Evolutionary conservation across 2,113 vertebrate species (phyloP), one percentile per base, ranked within the genome.

Genomic region (Girardinichthys multiradiatus): DNA sequence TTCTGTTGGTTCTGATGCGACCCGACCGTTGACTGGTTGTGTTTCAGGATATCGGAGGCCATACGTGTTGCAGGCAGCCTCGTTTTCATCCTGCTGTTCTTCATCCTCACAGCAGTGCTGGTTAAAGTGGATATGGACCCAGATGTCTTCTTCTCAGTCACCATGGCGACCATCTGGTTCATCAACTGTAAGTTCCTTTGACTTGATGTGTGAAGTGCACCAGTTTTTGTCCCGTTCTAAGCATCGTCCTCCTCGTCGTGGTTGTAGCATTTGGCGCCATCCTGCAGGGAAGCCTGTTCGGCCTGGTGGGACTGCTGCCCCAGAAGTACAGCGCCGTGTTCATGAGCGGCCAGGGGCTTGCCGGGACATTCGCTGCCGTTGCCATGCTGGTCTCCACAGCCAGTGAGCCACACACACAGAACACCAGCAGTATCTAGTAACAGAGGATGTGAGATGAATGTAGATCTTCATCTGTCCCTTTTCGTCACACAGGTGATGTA

Each of bases 141-240:
- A 0, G 92, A 90, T 10, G 42, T 26, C 51, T 97, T 97, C 87
- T 97, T 97, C 77, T 94, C 94, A 0, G 54, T 97, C 89, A 97
- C 95, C 82, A 95, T 97, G 95, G 93, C 94, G 0, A 96, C 93
- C 0, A 94, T 96, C 80, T 97, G 96, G 95, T 95, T 97, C 91
- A 96, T 97, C 82, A 97, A 96, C 87, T 97, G 96, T 97, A 83
- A 95, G 94, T 78, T 21, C 0, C n/a, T 0, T 5, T 15, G 59
- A 4, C 10, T 75, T 1, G 7, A 4, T 29, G 7, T 48, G 57
- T 51, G 11, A 0, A 10, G 17, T 27, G 24, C 11, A n/a, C 1
- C 9, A 26, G 17, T 28, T 17, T 19, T 29, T 31, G 28, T 17
- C 15, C 15, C 14, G 2, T 21, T 31, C 30, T 33, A 4, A 15